These are phyloP conservation scores for Anaspis maculata DNA, from an alignment of 2,888 invertebrate genomes.

Conservation along the genomic window DNA sequence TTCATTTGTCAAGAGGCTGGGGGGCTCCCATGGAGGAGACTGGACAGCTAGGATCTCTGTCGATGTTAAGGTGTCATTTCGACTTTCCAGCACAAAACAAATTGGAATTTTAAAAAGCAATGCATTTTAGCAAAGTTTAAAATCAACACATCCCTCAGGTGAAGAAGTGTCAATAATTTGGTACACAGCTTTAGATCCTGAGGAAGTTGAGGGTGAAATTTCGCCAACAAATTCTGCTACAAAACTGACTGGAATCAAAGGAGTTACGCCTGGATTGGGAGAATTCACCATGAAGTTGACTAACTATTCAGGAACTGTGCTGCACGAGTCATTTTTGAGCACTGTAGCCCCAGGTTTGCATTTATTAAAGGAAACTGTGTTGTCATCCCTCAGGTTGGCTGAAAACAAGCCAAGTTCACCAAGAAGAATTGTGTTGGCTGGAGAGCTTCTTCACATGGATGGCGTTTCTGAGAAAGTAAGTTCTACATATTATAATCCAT, in stretches of 20 bases:
- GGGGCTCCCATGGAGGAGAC: slow-evolving; percentile 79
- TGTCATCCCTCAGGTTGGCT: slow-evolving; percentile 57
- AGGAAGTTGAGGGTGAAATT: slow-evolving; percentile 53
- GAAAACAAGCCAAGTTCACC: slow-evolving; percentile 46
- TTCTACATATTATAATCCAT: too few species aligned
- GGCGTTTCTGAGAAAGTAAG: too few species aligned
- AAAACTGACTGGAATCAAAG: slow-evolving; percentile 55
- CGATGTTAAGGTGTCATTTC: slow-evolving; percentile 42
- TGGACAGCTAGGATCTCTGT: slow-evolving; percentile 83
- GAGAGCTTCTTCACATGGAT: slow-evolving; percentile 47
- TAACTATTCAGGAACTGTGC: slow-evolving; percentile 46
- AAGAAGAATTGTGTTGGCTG: slow-evolving; percentile 52
- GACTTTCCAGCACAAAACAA: too few species aligned
- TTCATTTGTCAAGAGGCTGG: slow-evolving; percentile 78
- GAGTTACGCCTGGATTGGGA: slow-evolving; percentile 70
- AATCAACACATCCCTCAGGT: slow-evolving; percentile 17
- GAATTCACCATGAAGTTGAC: slow-evolving; percentile 59
- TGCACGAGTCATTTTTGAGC: slow-evolving; percentile 66
- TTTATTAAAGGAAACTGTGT: slow-evolving; percentile 65
- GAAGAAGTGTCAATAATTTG: slow-evolving; percentile 63
- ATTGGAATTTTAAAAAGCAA: neutral
- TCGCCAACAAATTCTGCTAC: slow-evolving; percentile 46
- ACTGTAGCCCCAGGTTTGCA: slow-evolving; percentile 63
- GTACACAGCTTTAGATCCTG: slow-evolving; percentile 78
- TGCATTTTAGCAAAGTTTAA: slow-evolving; percentile 5